These are phyloP conservation scores for Typhlomys cinereus DNA, from an alignment of 2,113 vertebrate genomes.

Conservation along the genomic window DNA sequence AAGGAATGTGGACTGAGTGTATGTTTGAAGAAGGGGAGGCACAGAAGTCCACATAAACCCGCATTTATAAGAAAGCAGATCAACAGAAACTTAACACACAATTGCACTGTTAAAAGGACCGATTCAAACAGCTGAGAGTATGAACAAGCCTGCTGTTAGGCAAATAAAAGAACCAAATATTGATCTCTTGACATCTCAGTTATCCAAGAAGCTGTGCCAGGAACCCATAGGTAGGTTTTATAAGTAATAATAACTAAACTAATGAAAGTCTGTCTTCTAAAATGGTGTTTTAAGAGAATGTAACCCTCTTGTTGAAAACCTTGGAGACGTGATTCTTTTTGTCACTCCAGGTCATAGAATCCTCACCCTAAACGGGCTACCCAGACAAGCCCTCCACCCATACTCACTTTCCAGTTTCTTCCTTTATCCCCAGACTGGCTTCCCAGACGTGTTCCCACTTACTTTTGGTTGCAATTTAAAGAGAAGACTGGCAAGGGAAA, in stretches of 20 bases:
- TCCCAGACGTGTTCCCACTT: neutral
- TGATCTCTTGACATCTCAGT: neutral
- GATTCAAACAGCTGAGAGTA: neutral
- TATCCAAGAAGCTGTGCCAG: neutral
- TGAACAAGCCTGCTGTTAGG: neutral
- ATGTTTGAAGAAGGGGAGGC: neutral
- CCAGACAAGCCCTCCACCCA: too few species aligned
- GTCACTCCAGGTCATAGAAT: neutral
- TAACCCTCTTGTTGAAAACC: neutral
- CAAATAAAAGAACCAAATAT: neutral
- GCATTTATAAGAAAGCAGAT: conserved; percentile 11
- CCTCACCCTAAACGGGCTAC: neutral
- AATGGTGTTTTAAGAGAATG: neutral
- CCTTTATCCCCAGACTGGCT: neutral
- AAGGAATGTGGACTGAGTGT: neutral
- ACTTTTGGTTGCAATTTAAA: conserved; percentile 31
- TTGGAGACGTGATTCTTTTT: neutral
- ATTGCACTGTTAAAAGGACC: neutral
- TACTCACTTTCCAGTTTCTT: conserved; percentile 43
- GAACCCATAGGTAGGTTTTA: neutral
- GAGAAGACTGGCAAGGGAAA: neutral
- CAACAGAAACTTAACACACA: conserved; percentile 23
- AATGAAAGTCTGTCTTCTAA: neutral
- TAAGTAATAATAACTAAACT: neutral
- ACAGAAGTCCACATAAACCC: neutral